phyloP scores from a whole-genome alignment of 2,888 invertebrate species.

The Nemurella pictetii region DNA sequence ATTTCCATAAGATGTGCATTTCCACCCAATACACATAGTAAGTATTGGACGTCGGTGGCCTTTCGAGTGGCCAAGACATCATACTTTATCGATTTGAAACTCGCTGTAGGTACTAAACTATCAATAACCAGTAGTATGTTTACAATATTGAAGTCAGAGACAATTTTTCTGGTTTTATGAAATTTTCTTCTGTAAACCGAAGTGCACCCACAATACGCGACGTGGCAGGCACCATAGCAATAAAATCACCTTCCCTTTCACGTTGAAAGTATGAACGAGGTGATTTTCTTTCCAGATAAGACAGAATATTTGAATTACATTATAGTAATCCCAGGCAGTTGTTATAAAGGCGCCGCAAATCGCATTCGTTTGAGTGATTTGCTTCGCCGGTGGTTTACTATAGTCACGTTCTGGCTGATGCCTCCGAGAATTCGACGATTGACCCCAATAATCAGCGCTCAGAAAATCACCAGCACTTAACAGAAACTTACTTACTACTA shows the following conservation, averaged over 20 bases:
- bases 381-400: neutral
- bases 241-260: neutral
- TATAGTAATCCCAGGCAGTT: neutral
- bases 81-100: too few species aligned
- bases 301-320: neutral
- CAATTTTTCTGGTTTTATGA: too few species aligned
- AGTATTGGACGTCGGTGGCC: too few species aligned
- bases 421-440: neutral
- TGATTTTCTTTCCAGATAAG: neutral
- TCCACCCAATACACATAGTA: too few species aligned
- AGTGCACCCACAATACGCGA: too few species aligned
- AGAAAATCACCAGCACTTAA: neutral
- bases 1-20: too few species aligned
- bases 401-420: neutral
- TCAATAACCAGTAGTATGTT: too few species aligned
- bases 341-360: neutral
- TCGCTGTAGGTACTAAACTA: too few species aligned
- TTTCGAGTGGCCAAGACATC: too few species aligned
- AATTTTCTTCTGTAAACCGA: too few species aligned
- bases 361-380: neutral
- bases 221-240: neutral
- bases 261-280: neutral
- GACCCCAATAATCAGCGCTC: constrained; percentile 6
- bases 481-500: neutral
- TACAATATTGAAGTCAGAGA: too few species aligned